A percentile compares a stretch with the other conserved stretches of the same genome.
phyloP scores from a whole-genome alignment of 2,113 vertebrate species.

The Poecilia latipinna region DNA sequence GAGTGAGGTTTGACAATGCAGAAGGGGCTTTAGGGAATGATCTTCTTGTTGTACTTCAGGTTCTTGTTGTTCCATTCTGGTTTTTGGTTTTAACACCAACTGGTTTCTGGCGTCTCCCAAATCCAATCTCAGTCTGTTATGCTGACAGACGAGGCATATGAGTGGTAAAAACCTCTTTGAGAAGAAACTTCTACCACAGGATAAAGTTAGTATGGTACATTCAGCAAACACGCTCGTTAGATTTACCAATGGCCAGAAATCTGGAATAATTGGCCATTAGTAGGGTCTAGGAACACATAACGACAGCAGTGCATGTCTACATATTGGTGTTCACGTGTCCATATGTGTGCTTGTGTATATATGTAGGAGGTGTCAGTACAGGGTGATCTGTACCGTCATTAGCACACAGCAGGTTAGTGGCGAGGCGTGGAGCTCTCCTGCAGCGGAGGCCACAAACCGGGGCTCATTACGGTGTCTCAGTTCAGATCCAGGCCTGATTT shows the following conservation, averaged over 20 bases:
- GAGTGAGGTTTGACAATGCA: no score
- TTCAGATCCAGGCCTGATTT: conserved; percentile 31
- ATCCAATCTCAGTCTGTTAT: no score
- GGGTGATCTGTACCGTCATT: conserved; percentile 57
- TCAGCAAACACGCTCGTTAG: not conserved
- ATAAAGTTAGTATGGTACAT: conserved; percentile 24
- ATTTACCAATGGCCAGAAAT: conserved; percentile 18
- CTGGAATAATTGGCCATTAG: conserved; percentile 73
- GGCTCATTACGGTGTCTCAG: conserved; percentile 57
- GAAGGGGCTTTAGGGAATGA: no score
- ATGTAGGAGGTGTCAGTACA: conserved; percentile 31
- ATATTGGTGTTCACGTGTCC: conserved; percentile 16
- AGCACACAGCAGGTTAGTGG: conserved; percentile 65
- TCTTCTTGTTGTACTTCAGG: no score
- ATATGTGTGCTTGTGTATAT: conserved; percentile 25
- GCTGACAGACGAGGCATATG: no score
- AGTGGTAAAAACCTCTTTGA: not conserved
- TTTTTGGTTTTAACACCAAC: no score
- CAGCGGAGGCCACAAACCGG: conserved; percentile 23
- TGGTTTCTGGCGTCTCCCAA: no score
- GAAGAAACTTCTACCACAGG: conserved; percentile 31
- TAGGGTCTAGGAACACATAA: conserved; percentile 37
- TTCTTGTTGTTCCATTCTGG: no score
- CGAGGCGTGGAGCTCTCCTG: conserved; percentile 48
- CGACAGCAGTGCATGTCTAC: conserved; percentile 47